phyloP scores from a whole-genome alignment of 2,797 vertebrate species.

The Poliocrania exsul region DNA sequence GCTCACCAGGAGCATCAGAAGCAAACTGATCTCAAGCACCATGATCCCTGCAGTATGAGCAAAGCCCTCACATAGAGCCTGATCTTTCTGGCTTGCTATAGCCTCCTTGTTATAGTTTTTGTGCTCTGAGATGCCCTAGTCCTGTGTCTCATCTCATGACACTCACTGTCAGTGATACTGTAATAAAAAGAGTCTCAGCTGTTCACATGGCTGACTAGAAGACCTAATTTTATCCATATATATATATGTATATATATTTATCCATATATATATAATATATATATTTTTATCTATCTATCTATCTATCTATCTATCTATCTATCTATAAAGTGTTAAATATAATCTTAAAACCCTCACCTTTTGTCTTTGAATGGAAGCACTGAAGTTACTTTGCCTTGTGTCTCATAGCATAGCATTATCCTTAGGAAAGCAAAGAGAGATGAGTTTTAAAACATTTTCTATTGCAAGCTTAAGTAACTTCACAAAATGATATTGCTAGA shows the following conservation, averaged over 20 bases:
- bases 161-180: not conserved
- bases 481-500: conserved; percentile 6
- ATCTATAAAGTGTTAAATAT: not conserved
- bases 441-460: not conserved
- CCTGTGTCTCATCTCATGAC: not conserved
- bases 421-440: not conserved
- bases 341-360: not conserved
- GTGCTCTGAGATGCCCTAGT: not conserved
- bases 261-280: not conserved
- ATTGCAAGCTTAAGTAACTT: not conserved
- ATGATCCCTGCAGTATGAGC: fast-evolving
- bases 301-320: no score
- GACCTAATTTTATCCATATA: not conserved
- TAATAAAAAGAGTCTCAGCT: not conserved
- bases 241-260: not conserved
- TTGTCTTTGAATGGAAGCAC: not conserved
- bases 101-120: not conserved
- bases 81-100: not conserved
- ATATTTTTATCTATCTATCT: no score
- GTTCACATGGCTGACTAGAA: not conserved
- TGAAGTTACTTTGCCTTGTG: not conserved
- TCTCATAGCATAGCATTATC: not conserved
- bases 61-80: not conserved
- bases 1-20: not conserved
- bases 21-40: not conserved